Evolutionary conservation across 2,888 invertebrate species (phyloP), one percentile per base, ranked within the genome.

Genomic region (Drosophila basisetae): DNA sequence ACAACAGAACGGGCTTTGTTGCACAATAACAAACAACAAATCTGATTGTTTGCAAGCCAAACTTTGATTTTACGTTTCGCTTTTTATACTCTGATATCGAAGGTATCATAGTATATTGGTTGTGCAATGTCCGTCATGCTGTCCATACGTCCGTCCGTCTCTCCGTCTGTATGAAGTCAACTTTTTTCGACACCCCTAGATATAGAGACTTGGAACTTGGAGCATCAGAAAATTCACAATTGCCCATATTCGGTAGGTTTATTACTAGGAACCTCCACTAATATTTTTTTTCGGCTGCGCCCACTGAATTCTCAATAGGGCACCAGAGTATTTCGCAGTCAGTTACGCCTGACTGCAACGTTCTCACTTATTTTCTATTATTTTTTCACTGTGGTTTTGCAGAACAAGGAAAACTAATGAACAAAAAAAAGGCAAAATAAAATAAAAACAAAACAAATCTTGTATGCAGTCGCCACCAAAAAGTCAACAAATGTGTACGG

Each of bases 1-100:
- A 72, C 67, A 86, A 82, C 69, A 79, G 66, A 76, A 79, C 55
- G 43, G 7, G 35, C 60, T 70, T 68, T 74, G 80, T 68, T 73
- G 76, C 73, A 76, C 64, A 86, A 82, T 84, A 72, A 79, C 87
- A 74, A 81, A 82, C 82, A 89, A 82, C 74, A 78, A 84, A 79
- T 89, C 74, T 76, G 84, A 78, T 79, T 82, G 87, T 84, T 84
- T 76, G 87, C 73, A 82, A 71, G 79, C 76, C 72, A 86, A 84
- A 84, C 79, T 84, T 84, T 78, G 76, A 72, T 76, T 80, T 62
- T 62, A 28, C 25, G 25, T 53, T 54, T 50, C 58, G 3, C 16
- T 47, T 54, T 68, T 66, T 70, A 25, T 47, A 47, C 16, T 22
- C 25, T 47, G 16, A 9, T 16, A 16, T 1, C 16, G 9, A 47